Evolutionary conservation across 2,888 invertebrate genomes (phyloP), one percentile per base, ranked within the genome.

Genomic region (Blera fallax): DNA sequence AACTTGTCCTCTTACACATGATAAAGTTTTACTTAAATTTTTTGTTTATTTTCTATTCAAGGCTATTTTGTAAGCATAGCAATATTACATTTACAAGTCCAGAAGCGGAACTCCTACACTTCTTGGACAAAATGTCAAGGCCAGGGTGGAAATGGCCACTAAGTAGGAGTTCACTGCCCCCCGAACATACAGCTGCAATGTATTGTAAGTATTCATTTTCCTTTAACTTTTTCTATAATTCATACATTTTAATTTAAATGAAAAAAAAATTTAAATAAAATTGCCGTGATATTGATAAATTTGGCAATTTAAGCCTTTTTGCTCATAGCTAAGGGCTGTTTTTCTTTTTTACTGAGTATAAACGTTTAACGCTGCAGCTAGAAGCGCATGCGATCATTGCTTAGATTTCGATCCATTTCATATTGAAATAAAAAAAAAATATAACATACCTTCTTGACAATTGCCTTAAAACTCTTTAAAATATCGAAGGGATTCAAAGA

Each of bases 81-180:
- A 95, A 94, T 89, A 94, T 94, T 87, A 94, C 93, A 67, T 96
- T 96, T 90, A 93, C 94, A 24, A 94, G 94, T 77, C 95, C 96
- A 10, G 97, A 97, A 91, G 95, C 95, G 65, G 96, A 96, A 90
- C 92, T 97, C 65, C 90, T 95, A 16, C 95, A 97, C 92, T 97
- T 97, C 92, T 91, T 98, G 90, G 94, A 95, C 88, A 94, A 95
- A 90, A 96, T 97, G 90, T 95, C 95, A 79, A 94, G 94, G 89
- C 95, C 96, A n/a, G 95, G 96, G 72, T 97, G 97, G 97, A 95
- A 95, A 88, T 97, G 97, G 97, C 95, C 95, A 84, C 94, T 94
- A 87, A 95, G 94, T 91, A 94, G 94, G 82, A 94, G 94, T 52
- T 94, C 94, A 21, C 94, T 95, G 62, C 95, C 95, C 89, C 95